These are phyloP conservation scores for Sparus aurata DNA, from an alignment of 2,797 vertebrate genomes.

Conservation along the genomic window DNA sequence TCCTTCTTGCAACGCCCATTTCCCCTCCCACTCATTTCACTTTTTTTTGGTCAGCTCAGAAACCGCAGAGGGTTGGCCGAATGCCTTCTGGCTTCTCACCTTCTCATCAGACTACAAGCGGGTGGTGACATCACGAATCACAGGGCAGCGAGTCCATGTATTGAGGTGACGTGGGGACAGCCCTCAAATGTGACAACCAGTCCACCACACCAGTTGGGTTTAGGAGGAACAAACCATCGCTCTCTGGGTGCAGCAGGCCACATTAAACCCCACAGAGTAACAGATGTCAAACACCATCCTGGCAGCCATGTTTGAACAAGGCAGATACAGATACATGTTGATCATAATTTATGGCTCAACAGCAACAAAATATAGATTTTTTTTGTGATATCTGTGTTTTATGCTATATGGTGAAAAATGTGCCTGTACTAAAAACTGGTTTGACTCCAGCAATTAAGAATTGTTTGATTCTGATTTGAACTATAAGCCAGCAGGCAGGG, in stretches of 20 bases:
- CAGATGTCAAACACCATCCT: constrained; percentile 67
- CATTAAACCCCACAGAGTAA: constrained; percentile 64
- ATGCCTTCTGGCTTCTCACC: constrained; percentile 33
- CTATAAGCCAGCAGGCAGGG: too few species aligned
- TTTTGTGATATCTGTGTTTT: too few species aligned
- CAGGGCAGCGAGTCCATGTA: constrained; percentile 5
- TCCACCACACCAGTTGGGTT: constrained; percentile 17
- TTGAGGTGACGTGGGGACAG: constrained; percentile 2
- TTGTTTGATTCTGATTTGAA: too few species aligned
- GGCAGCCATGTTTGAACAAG: constrained; percentile 61
- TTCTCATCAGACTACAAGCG: constrained; percentile 16
- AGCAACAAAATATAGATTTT: too few species aligned
- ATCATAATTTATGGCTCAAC: constrained; percentile 1
- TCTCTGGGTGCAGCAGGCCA: constrained; percentile 47
- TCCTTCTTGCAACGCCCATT: constrained; percentile 52
- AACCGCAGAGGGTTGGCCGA: constrained; percentile 31
- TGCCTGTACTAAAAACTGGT: not conserved
- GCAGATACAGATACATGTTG: constrained; percentile 40
- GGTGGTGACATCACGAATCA: constrained; percentile 20
- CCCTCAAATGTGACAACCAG: constrained; percentile 8
- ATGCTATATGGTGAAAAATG: not conserved
- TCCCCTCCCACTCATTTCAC: constrained; percentile 49
- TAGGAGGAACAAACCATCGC: constrained; percentile 37
- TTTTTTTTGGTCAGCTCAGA: constrained; percentile 31
- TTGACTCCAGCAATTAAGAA: too few species aligned